phyloP scores from a whole-genome alignment of 2,888 invertebrate genomes.

The Brenthis hecate region DNA sequence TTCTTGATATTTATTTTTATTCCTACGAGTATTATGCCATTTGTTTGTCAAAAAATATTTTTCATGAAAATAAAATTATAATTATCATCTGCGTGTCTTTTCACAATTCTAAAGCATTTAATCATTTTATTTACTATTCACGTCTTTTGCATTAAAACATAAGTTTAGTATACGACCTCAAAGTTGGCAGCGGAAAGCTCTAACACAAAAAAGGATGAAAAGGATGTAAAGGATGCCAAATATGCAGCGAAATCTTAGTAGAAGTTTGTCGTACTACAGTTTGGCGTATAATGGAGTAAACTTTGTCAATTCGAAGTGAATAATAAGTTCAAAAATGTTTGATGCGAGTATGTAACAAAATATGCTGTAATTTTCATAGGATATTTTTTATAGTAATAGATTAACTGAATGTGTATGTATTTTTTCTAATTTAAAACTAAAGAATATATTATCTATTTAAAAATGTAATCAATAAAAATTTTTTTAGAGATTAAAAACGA shows the following conservation, averaged over 20 bases:
- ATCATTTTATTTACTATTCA: background rate
- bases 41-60: no score
- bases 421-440: no score
- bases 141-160: background rate
- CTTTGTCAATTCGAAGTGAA: conserved; percentile 26
- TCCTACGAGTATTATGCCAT: no score
- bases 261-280: conserved; percentile 38
- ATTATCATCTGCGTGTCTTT: background rate
- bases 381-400: background rate
- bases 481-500: no score
- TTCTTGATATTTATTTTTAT: no score
- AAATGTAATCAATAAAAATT: no score
- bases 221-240: conserved; percentile 39
- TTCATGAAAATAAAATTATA: no score
- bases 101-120: background rate
- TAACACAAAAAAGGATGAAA: conserved; percentile 48
- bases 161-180: conserved; percentile 5
- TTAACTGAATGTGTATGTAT: no score
- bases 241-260: conserved; percentile 39
- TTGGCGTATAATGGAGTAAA: conserved; percentile 25
- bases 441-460: no score
- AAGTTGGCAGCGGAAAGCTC: conserved; percentile 44
- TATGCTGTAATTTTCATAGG: background rate
- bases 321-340: conserved; percentile 10
- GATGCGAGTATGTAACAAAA: background rate